Percentiles rank a stretch among this genome's conserved stretches.
phyloP scores from a whole-genome alignment of 2,797 vertebrate species.

The Mallotus villosus region DNA sequence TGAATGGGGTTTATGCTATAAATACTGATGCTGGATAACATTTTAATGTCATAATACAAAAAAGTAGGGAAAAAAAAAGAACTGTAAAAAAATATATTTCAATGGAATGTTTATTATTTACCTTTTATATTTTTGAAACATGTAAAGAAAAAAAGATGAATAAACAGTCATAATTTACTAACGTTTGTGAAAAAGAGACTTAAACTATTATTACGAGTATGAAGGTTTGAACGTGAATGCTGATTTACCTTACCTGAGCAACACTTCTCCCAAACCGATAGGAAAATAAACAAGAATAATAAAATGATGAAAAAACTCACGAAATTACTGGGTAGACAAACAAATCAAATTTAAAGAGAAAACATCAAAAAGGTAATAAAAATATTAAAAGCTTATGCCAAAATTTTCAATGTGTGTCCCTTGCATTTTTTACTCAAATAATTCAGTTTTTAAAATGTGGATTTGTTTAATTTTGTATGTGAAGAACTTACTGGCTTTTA shows the following conservation, averaged over 20 bases:
- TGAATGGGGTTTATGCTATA: constrained; percentile 59
- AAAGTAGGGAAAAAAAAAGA: constrained; percentile 58
- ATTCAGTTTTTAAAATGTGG: background rate
- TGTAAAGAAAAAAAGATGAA: constrained; percentile 72
- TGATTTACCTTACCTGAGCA: constrained; percentile 76
- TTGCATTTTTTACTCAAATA: constrained; percentile 26
- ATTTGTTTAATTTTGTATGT: background rate
- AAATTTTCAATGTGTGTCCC: constrained; percentile 65
- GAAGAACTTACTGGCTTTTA: background rate
- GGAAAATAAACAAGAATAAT: constrained; percentile 59
- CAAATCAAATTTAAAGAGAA: constrained; percentile 69
- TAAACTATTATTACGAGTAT: constrained; percentile 73
- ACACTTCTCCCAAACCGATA: constrained; percentile 71
- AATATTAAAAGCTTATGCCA: constrained; percentile 77
- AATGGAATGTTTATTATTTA: constrained; percentile 82
- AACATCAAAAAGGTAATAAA: constrained; percentile 71
- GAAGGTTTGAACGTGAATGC: constrained; percentile 81
- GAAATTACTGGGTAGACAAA: constrained; percentile 62
- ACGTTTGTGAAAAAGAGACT: constrained; percentile 76
- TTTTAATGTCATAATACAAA: constrained; percentile 67
- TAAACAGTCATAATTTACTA: constrained; percentile 71
- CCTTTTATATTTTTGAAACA: constrained; percentile 81
- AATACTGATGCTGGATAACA: constrained; percentile 65
- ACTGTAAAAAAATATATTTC: constrained; percentile 79
- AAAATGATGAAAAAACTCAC: constrained; percentile 42